These are phyloP conservation scores for Nomada ruficornis DNA, from an alignment of 2,888 invertebrate genomes.

Conservation along the genomic window DNA sequence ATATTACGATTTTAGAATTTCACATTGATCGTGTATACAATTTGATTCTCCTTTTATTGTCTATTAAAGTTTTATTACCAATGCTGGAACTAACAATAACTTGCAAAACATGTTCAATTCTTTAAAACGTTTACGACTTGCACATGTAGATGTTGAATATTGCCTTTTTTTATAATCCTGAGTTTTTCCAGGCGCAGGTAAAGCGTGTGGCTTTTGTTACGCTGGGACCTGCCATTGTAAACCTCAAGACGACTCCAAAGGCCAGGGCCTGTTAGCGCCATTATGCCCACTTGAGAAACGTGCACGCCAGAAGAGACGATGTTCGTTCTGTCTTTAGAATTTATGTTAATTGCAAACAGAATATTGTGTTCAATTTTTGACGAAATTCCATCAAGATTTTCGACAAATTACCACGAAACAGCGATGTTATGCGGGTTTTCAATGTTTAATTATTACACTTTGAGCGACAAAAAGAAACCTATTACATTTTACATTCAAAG, in stretches of 20 bases:
- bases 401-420: conserved; percentile 80
- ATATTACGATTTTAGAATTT: background rate
- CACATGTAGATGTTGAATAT: background rate
- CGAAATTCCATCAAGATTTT: conserved; percentile 75
- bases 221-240: conserved; percentile 12
- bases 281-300: background rate
- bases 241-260: background rate
- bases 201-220: background rate
- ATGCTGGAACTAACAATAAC: background rate
- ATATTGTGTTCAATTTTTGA: background rate
- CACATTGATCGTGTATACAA: background rate
- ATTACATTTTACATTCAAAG: too few relatives aligned
- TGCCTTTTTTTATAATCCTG: background rate
- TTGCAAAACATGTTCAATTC: background rate
- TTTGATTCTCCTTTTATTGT: background rate
- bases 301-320: conserved; percentile 1
- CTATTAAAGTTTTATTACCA: background rate
- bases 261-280: background rate
- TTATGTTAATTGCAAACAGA: background rate
- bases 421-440: too few relatives aligned
- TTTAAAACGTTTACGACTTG: background rate
- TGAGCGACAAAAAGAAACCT: too few relatives aligned
- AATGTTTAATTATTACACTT: too few relatives aligned
- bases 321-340: background rate
- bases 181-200: background rate